Evolutionary conservation across 1,140 invertebrate species (phyloP).

Genomic region (Oscheius sp.): DNA sequence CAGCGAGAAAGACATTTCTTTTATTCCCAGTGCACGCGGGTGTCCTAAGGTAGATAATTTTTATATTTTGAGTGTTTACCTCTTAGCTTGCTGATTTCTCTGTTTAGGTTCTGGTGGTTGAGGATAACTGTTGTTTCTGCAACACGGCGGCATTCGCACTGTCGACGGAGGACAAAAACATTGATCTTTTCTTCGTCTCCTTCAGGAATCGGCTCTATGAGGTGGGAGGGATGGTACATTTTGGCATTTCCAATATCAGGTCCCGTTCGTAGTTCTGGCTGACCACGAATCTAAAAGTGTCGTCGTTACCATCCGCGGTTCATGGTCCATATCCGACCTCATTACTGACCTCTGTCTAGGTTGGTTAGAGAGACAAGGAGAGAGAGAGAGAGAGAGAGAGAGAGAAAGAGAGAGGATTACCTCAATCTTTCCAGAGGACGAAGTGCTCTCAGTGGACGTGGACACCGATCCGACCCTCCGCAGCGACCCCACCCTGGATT

Average conservation of each 20-base stretch:
- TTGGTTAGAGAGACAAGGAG: not conserved
- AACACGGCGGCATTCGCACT: slow-evolving; percentile 78
- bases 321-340: slow-evolving; percentile 75
- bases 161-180: slow-evolving; percentile 72
- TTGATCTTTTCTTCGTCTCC: slow-evolving; percentile 80
- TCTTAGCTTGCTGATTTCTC: not conserved
- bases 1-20: too few species aligned
- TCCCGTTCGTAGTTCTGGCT: slow-evolving; percentile 81
- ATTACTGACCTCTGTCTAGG: slow-evolving; percentile 68
- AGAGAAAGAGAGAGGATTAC: not conserved
- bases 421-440: slow-evolving; percentile 33
- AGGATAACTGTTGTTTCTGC: slow-evolving; percentile 86
- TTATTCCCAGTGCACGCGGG: not conserved
- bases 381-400: not conserved
- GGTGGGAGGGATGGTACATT: slow-evolving; percentile 39
- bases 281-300: slow-evolving; percentile 79
- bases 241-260: slow-evolving; percentile 38
- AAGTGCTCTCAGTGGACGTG: slow-evolving; percentile 56
- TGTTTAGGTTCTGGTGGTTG: slow-evolving; percentile 70
- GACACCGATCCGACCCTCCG: slow-evolving; percentile 54
- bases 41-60: not conserved
- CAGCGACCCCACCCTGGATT: slow-evolving; percentile 20
- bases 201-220: slow-evolving; percentile 83
- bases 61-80: not conserved
- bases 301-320: slow-evolving; percentile 80